Base-by-base conservation (phyloP, 2,888 invertebrate genomes). In the Diarsia brunnea region DNA sequence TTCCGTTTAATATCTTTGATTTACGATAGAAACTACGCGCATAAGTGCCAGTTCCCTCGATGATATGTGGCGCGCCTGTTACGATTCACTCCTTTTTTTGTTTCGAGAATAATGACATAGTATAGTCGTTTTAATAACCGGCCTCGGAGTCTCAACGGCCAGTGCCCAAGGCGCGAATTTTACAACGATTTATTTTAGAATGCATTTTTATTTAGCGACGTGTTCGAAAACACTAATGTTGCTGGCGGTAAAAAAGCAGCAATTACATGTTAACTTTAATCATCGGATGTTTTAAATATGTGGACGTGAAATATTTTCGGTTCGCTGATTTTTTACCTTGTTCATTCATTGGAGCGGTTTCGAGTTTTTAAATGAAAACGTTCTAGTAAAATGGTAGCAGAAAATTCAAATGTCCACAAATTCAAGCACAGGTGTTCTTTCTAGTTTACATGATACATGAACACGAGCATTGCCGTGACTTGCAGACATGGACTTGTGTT, bases 1-100 rank as follows among this genome's bases (percentile, higher is more conserved):
- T 95, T 93, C 94, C 93, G 95, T 96, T 96, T 96, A 96, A 96
- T 96, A 96, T 96, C 93, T 95, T 96, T 96, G 96, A 96, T 96
- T 96, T 96, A 96, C 95, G 96, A 95, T 95, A 95, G 95, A 95
- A 95, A 95, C 95, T 95, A 95, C 94, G 92, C 93, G 93, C 92
- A 93, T 95, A 96, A 95, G 94, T 95, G 94, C 95, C 95, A 95
- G 95, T 94, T 94, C 92, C 91, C 89, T 83, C 93, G 93, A 95
- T 96, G 96, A 96, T 96, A 95, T 96, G 96, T 95, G 90, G 95
- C 94, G 92, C 91, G 93, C 89, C 92, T 94, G 95, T 94, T 94
- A 95, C 95, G 92, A 94, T 94, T 95, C 94, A 93, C 93, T 94
- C 90, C 88, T 93, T 93, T 95, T 94, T 95, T 95, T 94, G 92